Percentiles rank a stretch among this genome's conserved stretches.
These are phyloP conservation scores for Chrysemys picta DNA, from an alignment of 2,113 vertebrate genomes.

Conservation along the genomic window DNA sequence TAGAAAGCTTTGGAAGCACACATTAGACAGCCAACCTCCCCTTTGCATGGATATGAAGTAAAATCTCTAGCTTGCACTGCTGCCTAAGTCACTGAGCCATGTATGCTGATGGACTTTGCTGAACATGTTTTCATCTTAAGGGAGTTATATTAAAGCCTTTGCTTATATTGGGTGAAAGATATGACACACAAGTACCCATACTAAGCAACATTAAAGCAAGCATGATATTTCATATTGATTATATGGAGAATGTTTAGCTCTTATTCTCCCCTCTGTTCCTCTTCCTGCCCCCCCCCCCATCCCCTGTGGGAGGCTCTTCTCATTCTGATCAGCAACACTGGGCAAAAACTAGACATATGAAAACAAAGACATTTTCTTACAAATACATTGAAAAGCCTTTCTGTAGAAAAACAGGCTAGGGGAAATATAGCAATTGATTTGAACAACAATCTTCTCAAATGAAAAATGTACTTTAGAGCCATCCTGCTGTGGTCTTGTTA, in stretches of 20 bases:
- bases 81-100: conserved; percentile 50
- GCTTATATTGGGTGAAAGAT: neutral
- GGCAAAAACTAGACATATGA: conserved; percentile 53
- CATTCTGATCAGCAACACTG: conserved; percentile 39
- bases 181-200: neutral
- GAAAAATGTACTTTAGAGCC: conserved; percentile 65
- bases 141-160: neutral
- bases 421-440: conserved; percentile 48
- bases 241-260: neutral
- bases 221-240: neutral
- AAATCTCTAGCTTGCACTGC: conserved; percentile 41
- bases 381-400: neutral
- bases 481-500: conserved; percentile 72
- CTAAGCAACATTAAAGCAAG: neutral
- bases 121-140: conserved; percentile 58
- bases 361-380: conserved; percentile 67
- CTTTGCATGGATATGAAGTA: conserved; percentile 23
- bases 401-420: conserved; percentile 7
- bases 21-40: conserved; percentile 5
- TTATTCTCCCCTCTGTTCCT: neutral
- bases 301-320: neutral
- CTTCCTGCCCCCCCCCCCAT: neutral
- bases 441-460: conserved; percentile 56
- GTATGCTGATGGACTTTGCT: conserved; percentile 60
- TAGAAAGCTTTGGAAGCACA: conserved; percentile 2